These are phyloP conservation scores for Hippopotamus amphibius DNA, from an alignment of 2,113 vertebrate genomes.

Conservation along the genomic window DNA sequence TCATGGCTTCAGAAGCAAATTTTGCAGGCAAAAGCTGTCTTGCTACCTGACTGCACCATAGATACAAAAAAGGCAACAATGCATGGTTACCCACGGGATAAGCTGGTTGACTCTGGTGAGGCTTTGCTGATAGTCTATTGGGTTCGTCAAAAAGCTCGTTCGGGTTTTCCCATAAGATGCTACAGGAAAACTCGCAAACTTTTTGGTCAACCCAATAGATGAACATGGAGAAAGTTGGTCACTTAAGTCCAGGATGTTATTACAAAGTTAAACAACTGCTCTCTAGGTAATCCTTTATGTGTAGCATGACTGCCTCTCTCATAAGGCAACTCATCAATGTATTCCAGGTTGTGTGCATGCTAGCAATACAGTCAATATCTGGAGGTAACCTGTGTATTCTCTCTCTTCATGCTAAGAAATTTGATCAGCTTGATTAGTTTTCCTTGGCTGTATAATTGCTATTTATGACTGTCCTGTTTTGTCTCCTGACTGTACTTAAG, in stretches of 20 bases:
- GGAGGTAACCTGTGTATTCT: not conserved
- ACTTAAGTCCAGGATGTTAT: not conserved
- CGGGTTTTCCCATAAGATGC: no score
- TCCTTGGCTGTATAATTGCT: not conserved
- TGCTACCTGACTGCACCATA: not conserved
- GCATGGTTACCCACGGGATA: not conserved
- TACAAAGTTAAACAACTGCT: not conserved
- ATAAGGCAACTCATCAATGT: not conserved
- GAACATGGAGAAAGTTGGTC: not conserved
- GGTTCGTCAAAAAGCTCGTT: no score
- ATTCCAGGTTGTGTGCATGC: not conserved
- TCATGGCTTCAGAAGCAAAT: not conserved
- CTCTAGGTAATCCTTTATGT: not conserved
- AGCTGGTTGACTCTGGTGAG: not conserved
- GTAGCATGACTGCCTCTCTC: not conserved
- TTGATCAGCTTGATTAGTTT: not conserved
- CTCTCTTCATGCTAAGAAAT: not conserved
- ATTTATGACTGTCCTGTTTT: not conserved
- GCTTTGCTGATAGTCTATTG: not conserved
- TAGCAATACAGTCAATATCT: not conserved
- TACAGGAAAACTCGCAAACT: no score
- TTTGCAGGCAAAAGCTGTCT: not conserved
- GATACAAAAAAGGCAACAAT: not conserved
- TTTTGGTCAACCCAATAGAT: not conserved
- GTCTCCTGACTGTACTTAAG: not conserved